These are phyloP conservation scores for Eulithis prunata DNA, from an alignment of 2,888 invertebrate species.

Conservation along the genomic window DNA sequence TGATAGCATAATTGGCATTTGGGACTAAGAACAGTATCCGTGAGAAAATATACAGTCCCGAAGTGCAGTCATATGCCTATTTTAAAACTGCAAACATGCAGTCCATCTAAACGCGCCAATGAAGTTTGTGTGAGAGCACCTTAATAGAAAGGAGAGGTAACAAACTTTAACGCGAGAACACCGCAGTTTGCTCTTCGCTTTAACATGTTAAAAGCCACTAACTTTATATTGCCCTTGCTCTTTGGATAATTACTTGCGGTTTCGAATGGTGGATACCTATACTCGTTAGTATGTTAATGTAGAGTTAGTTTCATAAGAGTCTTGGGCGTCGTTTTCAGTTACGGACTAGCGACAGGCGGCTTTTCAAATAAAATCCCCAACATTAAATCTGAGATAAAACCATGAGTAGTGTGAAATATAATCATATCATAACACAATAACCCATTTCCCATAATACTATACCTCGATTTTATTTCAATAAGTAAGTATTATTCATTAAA, in stretches of 20 bases:
- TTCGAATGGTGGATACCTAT: constrained; percentile 41
- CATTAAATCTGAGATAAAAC: too few relatives aligned
- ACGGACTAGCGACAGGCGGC: neutral
- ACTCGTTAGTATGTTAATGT: constrained; percentile 13
- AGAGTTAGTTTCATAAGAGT: constrained; percentile 5
- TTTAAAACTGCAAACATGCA: constrained; percentile 6
- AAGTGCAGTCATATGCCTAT: too few relatives aligned
- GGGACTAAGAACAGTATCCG: too few relatives aligned
- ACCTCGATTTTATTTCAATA: too few relatives aligned
- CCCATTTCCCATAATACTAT: too few relatives aligned
- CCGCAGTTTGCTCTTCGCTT: constrained; percentile 73
- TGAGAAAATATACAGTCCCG: too few relatives aligned
- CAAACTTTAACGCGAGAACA: constrained; percentile 66
- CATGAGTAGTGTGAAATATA: too few relatives aligned
- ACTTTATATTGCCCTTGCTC: constrained; percentile 72
- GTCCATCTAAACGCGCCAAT: constrained; percentile 2
- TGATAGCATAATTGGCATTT: too few relatives aligned
- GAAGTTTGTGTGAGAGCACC: constrained; percentile 17
- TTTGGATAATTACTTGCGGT: constrained; percentile 65
- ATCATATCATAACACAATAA: too few relatives aligned
- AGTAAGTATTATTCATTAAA: too few relatives aligned
- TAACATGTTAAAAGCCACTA: constrained; percentile 74
- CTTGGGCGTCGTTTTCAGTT: neutral
- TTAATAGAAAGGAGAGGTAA: constrained; percentile 57
- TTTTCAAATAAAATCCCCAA: too few relatives aligned